phyloP scores from a whole-genome alignment of 2,113 vertebrate genomes.

The Mobula birostris region DNA sequence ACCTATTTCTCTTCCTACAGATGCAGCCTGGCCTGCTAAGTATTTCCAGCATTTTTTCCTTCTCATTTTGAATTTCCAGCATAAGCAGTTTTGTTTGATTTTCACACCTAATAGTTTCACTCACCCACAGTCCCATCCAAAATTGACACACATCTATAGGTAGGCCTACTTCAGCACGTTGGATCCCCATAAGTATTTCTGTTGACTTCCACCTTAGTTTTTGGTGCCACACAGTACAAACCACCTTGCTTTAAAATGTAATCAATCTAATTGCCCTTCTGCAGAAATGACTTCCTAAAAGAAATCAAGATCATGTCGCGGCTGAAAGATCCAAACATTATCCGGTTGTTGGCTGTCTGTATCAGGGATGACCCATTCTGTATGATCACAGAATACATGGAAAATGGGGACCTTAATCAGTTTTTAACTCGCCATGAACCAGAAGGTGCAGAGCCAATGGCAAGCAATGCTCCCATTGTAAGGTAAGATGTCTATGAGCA shows the following conservation, averaged over 20 bases:
- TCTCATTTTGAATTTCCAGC: no score
- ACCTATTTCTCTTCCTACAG: no score
- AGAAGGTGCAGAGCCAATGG: constrained; percentile 40
- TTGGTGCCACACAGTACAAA: no score
- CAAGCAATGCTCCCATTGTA: constrained; percentile 53
- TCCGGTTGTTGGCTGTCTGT: constrained; percentile 85
- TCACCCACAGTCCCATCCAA: no score
- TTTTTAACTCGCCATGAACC: constrained; percentile 81
- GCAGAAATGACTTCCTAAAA: constrained; percentile 95
- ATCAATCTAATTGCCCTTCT: constrained; percentile 35
- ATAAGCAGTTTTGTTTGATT: no score
- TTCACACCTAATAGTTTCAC: no score
- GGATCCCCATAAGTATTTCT: neutral
- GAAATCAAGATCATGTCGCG: constrained; percentile 97
- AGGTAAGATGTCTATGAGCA: constrained; percentile 59
- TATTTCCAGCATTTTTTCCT: no score
- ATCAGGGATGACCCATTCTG: constrained; percentile 82
- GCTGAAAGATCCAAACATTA: constrained; percentile 90
- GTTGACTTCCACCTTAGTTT: neutral
- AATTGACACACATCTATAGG: no score
- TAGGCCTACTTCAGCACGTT: no score
- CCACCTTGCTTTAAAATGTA: neutral
- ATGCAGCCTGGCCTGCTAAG: no score
- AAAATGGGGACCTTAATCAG: constrained; percentile 96
- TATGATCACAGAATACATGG: constrained; percentile 99